Conservation (phyloP, 2,797 vertebrate species). For the Clarias fuscus region DNA sequence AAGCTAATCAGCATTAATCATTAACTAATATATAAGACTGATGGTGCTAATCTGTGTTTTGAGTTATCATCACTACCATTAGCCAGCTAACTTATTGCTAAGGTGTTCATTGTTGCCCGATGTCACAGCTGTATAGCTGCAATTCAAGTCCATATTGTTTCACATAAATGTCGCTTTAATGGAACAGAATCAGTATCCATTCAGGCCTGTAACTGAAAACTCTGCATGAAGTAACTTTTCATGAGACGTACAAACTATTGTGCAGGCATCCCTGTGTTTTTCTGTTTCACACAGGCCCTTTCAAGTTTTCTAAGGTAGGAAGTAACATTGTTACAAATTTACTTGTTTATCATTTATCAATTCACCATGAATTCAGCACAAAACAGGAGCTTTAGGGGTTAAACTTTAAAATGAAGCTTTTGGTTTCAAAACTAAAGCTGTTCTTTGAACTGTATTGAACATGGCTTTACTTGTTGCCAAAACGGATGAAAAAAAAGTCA, state of each 20-base stretch:
- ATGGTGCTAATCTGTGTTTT: not conserved
- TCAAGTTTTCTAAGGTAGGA: not conserved
- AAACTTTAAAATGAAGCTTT: not conserved
- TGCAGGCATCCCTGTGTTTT: not conserved
- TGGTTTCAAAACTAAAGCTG: not conserved
- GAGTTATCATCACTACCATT: not conserved
- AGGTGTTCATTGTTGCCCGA: not conserved
- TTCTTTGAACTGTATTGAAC: conserved; percentile 11
- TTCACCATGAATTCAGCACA: not conserved
- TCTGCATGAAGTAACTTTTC: not conserved
- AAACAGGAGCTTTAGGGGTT: not conserved
- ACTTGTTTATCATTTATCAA: not conserved
- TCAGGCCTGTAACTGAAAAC: not conserved
- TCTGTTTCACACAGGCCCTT: not conserved
- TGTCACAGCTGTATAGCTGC: not conserved
- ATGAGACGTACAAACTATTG: not conserved
- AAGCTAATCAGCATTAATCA: not conserved
- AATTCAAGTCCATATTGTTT: not conserved
- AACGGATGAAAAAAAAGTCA: conserved; percentile 25
- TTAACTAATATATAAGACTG: not conserved
- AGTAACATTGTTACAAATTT: not conserved
- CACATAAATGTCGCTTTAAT: not conserved
- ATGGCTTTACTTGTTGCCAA: conserved; percentile 24
- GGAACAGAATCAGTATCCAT: not conserved
- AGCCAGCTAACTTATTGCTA: not conserved